Percentiles rank a stretch among this genome's conserved stretches.
Evolutionary conservation across 2,888 invertebrate genomes (phyloP).

Genomic region (Pterostichus madidus): DNA sequence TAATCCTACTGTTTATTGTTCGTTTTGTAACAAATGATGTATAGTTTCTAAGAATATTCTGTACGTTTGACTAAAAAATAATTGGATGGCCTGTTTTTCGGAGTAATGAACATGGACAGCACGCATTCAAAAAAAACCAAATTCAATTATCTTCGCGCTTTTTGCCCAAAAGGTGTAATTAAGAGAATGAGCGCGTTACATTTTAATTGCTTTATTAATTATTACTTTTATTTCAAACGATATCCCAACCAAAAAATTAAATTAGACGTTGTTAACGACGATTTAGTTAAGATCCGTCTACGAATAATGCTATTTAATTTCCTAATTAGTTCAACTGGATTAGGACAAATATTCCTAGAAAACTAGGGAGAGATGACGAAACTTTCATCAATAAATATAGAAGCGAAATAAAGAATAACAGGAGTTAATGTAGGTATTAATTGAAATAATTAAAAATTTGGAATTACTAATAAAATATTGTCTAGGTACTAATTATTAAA

Average conservation of each 20-base stretch:
- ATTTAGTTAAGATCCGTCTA: background rate
- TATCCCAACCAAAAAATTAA: background rate
- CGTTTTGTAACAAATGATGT: slow-evolving; percentile 40
- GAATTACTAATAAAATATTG: too few species aligned
- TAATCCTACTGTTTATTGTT: slow-evolving; percentile 39
- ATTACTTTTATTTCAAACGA: slow-evolving; percentile 14
- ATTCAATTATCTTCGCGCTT: slow-evolving; percentile 35
- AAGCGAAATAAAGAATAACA: too few species aligned
- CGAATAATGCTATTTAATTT: too few species aligned
- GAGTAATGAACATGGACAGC: slow-evolving; percentile 9
- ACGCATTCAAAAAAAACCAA: slow-evolving; percentile 45
- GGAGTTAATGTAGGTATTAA: too few species aligned
- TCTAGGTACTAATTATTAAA: too few species aligned
- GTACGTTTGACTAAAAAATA: slow-evolving; percentile 29
- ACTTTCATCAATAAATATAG: too few species aligned
- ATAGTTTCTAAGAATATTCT: slow-evolving; percentile 37
- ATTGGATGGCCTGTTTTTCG: slow-evolving; percentile 15
- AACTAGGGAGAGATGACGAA: too few species aligned
- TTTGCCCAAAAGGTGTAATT: slow-evolving; percentile 42
- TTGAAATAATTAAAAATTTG: too few species aligned
- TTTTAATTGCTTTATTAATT: slow-evolving; percentile 50
- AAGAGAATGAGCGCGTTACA: slow-evolving; percentile 18
- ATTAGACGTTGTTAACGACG: background rate
- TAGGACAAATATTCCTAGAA: too few species aligned
- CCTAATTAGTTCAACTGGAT: too few species aligned